Evolutionary conservation across 2,888 invertebrate species (phyloP), one percentile per base, ranked within the genome.

Genomic region (Andrena trimmerana): DNA sequence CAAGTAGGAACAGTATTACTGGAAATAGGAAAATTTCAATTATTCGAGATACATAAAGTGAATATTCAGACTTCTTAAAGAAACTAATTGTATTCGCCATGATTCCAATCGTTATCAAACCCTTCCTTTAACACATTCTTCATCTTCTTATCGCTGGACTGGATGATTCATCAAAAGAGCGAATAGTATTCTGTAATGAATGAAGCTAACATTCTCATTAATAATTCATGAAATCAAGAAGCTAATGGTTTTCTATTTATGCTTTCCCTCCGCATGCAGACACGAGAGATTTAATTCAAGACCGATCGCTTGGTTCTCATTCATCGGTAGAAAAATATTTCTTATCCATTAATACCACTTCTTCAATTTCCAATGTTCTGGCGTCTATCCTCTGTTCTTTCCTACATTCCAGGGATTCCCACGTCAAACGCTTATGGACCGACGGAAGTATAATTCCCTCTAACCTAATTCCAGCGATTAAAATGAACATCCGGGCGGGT

Each of bases 391-490:
- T 13, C 10, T 29, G 29, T 31, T 16, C n/a, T 27, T 24, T 31
- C 42, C 2, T 42, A 7, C 7, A 10, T 10, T 63, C 0, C n/a
- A 8, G 4, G 7, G n/a, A 7, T 2, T 10, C 2, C 5, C 50
- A 3, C 29, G 8, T 33, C 20, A 4, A 52, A 20, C 20, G 7
- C 1, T 67, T 67, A 50, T 24, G 52, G 52, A 52, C n/a, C 20
- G 10, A 8, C 50, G 31, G 8, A 20, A 54, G n/a, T 20, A 20
- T 8, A 50, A 42, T 10, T 16, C 20, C 42, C 3, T 16, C 20
- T 20, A 31, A 33, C 7, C 7, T 33, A 65, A 60, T 60, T 52
- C 60, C 20, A 20, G 5, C 42, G 52, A 62, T 67, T 78, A 52
- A 52, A 78, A 78, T 6, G 50, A 62, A 31, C 36, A n/a, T 36